phyloP scores from a whole-genome alignment of 2,113 vertebrate species.

The Entelurus aequoreus region DNA sequence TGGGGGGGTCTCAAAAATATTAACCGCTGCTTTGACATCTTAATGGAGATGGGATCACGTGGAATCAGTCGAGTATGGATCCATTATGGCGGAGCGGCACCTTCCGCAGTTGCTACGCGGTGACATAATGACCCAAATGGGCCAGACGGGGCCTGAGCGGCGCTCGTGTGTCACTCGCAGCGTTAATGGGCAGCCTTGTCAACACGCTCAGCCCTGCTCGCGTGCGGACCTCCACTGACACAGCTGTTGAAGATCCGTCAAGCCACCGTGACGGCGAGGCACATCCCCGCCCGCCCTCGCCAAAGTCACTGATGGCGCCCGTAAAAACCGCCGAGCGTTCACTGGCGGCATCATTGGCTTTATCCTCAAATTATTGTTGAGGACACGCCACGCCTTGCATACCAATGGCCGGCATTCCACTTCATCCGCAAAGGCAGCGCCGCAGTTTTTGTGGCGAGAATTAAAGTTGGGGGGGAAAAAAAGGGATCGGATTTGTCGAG shows the following conservation, averaged over 20 bases:
- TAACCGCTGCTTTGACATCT: slow-evolving; percentile 68
- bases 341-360: slow-evolving; percentile 68
- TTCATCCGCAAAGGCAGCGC: background rate
- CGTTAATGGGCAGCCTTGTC: slow-evolving; percentile 64
- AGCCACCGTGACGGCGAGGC: slow-evolving; percentile 45
- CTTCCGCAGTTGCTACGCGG: slow-evolving; percentile 27
- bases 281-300: slow-evolving; percentile 47
- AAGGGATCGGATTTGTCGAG: slow-evolving; percentile 24
- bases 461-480: slow-evolving; percentile 27
- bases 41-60: slow-evolving; percentile 70
- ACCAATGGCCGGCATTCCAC: slow-evolving; percentile 53
- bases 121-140: slow-evolving; percentile 40
- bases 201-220: slow-evolving; percentile 49
- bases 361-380: slow-evolving; percentile 69
- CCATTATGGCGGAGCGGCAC: slow-evolving; percentile 47
- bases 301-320: slow-evolving; percentile 61
- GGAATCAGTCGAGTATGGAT: slow-evolving; percentile 60
- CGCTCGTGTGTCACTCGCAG: slow-evolving; percentile 57
- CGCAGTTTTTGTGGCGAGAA: slow-evolving; percentile 37
- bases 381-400: slow-evolving; percentile 53
- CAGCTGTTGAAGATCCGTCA: slow-evolving; percentile 72
- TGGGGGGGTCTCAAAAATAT: slow-evolving; percentile 61
- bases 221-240: slow-evolving; percentile 61
- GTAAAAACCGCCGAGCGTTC: slow-evolving; percentile 62
- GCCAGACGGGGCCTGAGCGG: slow-evolving; percentile 44